Conservation (phyloP, 2,888 invertebrate species). For the Cyclophora albipunctata region DNA sequence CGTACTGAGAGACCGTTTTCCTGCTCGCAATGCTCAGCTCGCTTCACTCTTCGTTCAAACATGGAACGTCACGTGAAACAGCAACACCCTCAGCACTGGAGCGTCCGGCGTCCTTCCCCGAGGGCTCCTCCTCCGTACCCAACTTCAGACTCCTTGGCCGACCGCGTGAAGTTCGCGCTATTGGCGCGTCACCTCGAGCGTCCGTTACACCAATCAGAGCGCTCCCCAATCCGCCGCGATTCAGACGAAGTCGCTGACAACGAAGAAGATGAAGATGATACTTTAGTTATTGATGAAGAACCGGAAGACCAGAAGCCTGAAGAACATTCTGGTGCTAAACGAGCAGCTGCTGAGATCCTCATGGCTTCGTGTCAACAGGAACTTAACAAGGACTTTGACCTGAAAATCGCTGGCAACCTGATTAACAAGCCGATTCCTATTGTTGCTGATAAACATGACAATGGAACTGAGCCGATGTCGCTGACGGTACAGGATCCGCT, state of each 20-base stretch:
- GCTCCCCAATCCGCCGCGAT: constrained; percentile 55
- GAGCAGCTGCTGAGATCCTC: constrained; percentile 75
- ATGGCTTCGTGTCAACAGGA: constrained; percentile 69
- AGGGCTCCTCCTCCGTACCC: constrained; percentile 61
- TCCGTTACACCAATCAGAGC: constrained; percentile 62
- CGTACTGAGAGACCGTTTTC: constrained; percentile 93
- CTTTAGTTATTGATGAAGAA: constrained; percentile 81
- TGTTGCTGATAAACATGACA: constrained; percentile 58
- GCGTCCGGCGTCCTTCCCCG: constrained; percentile 79
- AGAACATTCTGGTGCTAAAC: constrained; percentile 66
- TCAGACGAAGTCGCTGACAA: constrained; percentile 77
- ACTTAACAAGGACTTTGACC: constrained; percentile 65
- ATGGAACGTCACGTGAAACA: constrained; percentile 97
- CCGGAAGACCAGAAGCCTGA: constrained; percentile 49
- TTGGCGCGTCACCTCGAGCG: constrained; percentile 85
- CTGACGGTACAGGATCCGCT: constrained; percentile 81
- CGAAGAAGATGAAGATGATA: constrained; percentile 80
- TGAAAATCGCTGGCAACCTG: constrained; percentile 73
- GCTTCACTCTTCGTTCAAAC: constrained; percentile 93
- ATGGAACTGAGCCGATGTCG: constrained; percentile 49
- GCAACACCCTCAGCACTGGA: constrained; percentile 94
- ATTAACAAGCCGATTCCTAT: constrained; percentile 67
- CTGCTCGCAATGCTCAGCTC: constrained; percentile 92
- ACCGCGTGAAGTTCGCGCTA: constrained; percentile 82
- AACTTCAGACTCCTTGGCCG: constrained; percentile 46